Percentiles rank a stretch among this genome's conserved stretches.
Conservation (phyloP, 2,888 invertebrate genomes). For the Trisateles emortualis region DNA sequence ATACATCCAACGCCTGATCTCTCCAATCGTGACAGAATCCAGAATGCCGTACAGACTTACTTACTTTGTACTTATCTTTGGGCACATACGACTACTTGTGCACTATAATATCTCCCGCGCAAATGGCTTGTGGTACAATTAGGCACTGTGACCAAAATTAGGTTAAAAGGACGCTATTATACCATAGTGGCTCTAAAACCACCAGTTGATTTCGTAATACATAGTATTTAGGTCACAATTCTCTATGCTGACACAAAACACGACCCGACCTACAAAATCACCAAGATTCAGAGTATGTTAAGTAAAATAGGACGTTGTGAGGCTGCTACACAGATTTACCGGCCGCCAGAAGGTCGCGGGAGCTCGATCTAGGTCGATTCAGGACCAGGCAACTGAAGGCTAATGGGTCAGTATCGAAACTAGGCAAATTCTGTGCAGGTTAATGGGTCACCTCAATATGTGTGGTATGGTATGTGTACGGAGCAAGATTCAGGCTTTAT, state of each 20-base stretch:
- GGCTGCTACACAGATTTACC: constrained; percentile 13
- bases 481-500: no score
- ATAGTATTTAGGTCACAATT: constrained; percentile 4
- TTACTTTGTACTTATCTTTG: no score
- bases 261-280: constrained; percentile 15
- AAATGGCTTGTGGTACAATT: no score
- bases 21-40: no score
- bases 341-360: constrained; percentile 9
- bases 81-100: no score
- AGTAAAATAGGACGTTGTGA: constrained; percentile 22
- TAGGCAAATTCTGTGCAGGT: background rate
- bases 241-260: background rate
- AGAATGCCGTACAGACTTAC: no score
- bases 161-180: no score
- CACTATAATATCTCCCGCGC: no score
- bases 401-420: constrained; percentile 4
- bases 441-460: background rate
- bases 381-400: background rate
- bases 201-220: background rate
- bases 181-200: no score
- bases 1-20: no score
- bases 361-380: constrained; percentile 2
- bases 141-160: no score
- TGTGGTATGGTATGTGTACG: no score
- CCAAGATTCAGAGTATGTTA: constrained; percentile 1